Conservation (phyloP, 2,113 vertebrate genomes). For the Zapornia atra region DNA sequence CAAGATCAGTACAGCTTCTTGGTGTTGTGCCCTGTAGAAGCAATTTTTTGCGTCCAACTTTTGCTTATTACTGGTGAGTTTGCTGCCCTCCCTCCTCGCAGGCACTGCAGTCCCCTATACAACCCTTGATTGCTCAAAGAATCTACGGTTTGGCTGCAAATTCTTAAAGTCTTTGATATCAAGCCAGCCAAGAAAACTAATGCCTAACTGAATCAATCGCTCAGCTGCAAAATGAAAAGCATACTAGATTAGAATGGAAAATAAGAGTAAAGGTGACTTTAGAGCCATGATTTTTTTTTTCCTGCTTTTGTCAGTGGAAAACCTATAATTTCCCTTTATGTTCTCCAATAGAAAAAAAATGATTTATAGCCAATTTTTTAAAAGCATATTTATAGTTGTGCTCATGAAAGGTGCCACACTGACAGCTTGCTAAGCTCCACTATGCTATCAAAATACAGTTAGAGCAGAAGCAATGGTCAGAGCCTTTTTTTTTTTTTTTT, state of each 20-base stretch:
- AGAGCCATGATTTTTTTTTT: background rate
- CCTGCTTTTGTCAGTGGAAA: background rate
- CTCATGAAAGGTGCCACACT: background rate
- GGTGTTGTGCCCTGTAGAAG: background rate
- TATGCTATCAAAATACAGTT: constrained; percentile 4
- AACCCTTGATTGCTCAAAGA: constrained; percentile 24
- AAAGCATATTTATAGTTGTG: constrained; percentile 33
- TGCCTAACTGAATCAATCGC: constrained; percentile 27
- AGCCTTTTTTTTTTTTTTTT: background rate
- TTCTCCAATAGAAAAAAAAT: constrained; percentile 35
- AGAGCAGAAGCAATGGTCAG: background rate
- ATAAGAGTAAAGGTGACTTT: constrained; percentile 59
- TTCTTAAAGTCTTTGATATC: constrained; percentile 15
- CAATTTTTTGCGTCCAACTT: background rate
- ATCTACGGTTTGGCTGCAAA: background rate
- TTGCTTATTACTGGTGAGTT: background rate
- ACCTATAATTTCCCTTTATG: constrained; percentile 33
- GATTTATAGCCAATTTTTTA: constrained; percentile 40
- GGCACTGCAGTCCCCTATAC: background rate
- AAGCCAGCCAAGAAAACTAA: constrained; percentile 25
- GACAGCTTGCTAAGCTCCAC: background rate
- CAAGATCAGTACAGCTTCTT: background rate
- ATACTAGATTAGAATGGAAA: constrained; percentile 54
- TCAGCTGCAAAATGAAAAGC: constrained; percentile 60
- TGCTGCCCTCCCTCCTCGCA: background rate